A percentile compares a stretch with the other conserved stretches of the same genome.
Evolutionary conservation across 2,888 invertebrate species (phyloP).

Genomic region (Erebia palarica): DNA sequence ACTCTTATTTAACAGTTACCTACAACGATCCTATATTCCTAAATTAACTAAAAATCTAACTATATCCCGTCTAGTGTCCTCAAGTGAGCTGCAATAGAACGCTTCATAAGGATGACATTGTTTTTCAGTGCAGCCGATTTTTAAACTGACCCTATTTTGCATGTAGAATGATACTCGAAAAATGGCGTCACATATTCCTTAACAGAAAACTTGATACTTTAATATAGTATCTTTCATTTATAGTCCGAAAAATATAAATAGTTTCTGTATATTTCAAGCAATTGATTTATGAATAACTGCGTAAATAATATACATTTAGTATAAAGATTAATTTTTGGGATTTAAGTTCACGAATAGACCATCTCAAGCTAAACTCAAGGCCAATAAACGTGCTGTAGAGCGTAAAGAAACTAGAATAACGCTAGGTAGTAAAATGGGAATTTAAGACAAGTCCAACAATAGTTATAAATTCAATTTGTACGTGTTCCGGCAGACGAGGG

Average conservation of each 20-base stretch:
- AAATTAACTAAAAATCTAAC: not conserved
- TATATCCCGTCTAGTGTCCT: not conserved
- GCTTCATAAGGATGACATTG: not conserved
- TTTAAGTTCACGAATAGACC: no score
- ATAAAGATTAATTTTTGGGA: no score
- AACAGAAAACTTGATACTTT: not conserved
- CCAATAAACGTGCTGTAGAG: not conserved
- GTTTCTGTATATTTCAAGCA: no score
- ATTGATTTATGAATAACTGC: no score
- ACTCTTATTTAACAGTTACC: not conserved
- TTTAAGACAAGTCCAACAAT: constrained; percentile 3
- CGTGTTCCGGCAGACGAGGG: constrained; percentile 28
- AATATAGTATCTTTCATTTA: no score
- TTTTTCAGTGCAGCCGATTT: not conserved
- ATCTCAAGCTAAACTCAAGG: not conserved
- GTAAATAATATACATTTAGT: no score
- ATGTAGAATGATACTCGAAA: not conserved
- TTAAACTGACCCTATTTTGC: not conserved
- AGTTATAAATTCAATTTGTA: constrained; percentile 32
- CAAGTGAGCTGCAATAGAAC: constrained; percentile 3
- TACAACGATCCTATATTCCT: constrained; percentile 1
- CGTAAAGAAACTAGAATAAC: no score
- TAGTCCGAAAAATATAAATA: no score
- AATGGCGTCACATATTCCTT: not conserved
- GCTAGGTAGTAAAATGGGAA: not conserved